These are phyloP conservation scores for Menidia beryllina DNA, from an alignment of 2,113 vertebrate species.

Conservation along the genomic window DNA sequence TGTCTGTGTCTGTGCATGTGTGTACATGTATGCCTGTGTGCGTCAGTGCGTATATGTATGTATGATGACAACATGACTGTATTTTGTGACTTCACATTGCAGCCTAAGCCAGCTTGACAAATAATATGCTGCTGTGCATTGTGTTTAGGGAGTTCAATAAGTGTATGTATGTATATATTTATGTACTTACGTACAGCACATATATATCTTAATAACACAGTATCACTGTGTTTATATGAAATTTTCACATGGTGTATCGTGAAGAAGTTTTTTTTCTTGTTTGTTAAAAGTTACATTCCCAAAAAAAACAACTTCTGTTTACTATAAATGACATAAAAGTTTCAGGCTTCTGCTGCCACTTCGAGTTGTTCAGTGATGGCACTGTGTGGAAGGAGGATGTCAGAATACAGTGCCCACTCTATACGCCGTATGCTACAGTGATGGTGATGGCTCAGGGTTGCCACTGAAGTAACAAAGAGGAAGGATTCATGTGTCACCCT, in stretches of 20 bases:
- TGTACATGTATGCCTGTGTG: no score
- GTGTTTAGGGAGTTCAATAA: not conserved
- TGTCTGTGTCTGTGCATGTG: constrained; percentile 23
- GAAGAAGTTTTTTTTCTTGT: not conserved
- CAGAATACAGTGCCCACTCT: constrained; percentile 22
- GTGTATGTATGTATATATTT: no score
- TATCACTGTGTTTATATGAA: constrained; percentile 7
- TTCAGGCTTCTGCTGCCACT: constrained; percentile 4
- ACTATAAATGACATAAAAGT: constrained; percentile 12
- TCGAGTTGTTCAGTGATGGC: constrained; percentile 20
- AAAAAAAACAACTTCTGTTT: not conserved
- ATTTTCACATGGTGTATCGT: constrained; percentile 2
- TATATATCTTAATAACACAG: constrained; percentile 16
- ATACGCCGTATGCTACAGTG: constrained; percentile 14
- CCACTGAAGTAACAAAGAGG: constrained; percentile 23
- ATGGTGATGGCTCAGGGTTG: constrained; percentile 10
- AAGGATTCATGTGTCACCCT: constrained; percentile 22
- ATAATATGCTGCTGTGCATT: not conserved
- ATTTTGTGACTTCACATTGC: constrained; percentile 8
- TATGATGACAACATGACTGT: constrained; percentile 69
- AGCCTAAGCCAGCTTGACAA: not conserved
- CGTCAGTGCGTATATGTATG: no score
- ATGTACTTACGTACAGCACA: no score
- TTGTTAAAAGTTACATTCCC: not conserved
- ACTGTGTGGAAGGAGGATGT: constrained; percentile 2